Base-by-base conservation (phyloP, 2,113 vertebrate genomes). In the Drymodes brunneopygia region DNA sequence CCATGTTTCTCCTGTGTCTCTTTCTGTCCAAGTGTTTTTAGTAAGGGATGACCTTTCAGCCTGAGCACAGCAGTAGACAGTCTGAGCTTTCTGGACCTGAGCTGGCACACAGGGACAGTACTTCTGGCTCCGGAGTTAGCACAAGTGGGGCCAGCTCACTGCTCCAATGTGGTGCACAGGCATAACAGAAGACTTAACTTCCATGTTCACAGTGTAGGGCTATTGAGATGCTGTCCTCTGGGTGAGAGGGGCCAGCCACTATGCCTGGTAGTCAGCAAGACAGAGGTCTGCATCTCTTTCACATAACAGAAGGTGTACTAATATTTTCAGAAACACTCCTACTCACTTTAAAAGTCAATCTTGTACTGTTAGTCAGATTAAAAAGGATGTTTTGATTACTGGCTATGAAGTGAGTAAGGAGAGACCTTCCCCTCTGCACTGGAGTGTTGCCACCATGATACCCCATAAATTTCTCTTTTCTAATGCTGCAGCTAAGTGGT, bases 81-180 rank as follows among this genome's bases (percentile, higher is more conserved):
- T n/a, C 35, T 4, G 18, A 61, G 38, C 11, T 72, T 72, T 72
- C 53, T 67, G 44, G 10, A 60, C 3, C 40, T 89, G 58, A 74
- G 16, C 1, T 66, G 53, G 7, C 24, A 61, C 17, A 53, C 11
- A 33, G 11, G 18, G 8, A 38, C 33, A 54, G 33, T 54, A 64
- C 33, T 91, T 72, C 13, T 56, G 23, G 31, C 64, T 87, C 36
- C n/a, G 65, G 33, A 56, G 35, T 33, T 45, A 35, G 31, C 24
- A 57, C 0, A 4, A 15, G 14, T 60, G 11, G 29, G 33, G 17
- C 10, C 57, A 91, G 25, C 40, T 75, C 21, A 54, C 33, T 31
- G 15, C 33, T 71, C 31, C 4, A 3, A 4, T 56, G 21, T 14
- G 35, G 9, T 0, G 1, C 29, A 42, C 18, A 53, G 17, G 15